phyloP scores from a whole-genome alignment of 2,797 vertebrate species.

The Chelmon rostratus region DNA sequence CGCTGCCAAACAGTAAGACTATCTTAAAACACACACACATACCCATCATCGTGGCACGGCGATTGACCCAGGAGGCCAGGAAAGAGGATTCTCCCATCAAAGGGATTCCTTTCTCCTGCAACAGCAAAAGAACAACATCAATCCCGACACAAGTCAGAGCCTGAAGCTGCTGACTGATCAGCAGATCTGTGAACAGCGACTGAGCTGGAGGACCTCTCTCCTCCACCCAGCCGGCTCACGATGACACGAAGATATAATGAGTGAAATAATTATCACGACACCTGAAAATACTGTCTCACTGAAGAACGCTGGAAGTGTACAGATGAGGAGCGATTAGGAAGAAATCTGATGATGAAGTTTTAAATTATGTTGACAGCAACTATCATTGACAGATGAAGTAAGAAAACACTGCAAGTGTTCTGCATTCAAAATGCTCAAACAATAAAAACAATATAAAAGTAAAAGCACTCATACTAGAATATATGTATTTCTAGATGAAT shows the following conservation, averaged over 20 bases:
- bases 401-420: neutral
- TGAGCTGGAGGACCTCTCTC: neutral
- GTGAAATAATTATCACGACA: neutral
- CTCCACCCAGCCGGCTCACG: neutral
- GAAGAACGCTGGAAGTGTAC: too few relatives aligned
- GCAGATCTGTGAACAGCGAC: neutral
- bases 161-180: conserved; percentile 6
- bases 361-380: too few relatives aligned
- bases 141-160: conserved; percentile 20
- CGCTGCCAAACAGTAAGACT: conserved; percentile 12
- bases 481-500: neutral
- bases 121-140: conserved; percentile 42
- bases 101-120: conserved; percentile 89
- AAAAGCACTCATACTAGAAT: neutral
- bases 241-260: neutral
- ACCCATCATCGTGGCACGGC: conserved; percentile 92
- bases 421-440: neutral
- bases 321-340: too few relatives aligned
- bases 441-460: neutral
- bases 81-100: conserved; percentile 90
- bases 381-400: too few relatives aligned
- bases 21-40: conserved; percentile 65
- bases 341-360: too few relatives aligned
- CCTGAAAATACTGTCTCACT: neutral
- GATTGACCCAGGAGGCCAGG: conserved; percentile 89